Percentiles rank a stretch among this genome's conserved stretches.
These are phyloP conservation scores for Timema cristinae DNA, from an alignment of 2,888 invertebrate genomes.

Conservation along the genomic window DNA sequence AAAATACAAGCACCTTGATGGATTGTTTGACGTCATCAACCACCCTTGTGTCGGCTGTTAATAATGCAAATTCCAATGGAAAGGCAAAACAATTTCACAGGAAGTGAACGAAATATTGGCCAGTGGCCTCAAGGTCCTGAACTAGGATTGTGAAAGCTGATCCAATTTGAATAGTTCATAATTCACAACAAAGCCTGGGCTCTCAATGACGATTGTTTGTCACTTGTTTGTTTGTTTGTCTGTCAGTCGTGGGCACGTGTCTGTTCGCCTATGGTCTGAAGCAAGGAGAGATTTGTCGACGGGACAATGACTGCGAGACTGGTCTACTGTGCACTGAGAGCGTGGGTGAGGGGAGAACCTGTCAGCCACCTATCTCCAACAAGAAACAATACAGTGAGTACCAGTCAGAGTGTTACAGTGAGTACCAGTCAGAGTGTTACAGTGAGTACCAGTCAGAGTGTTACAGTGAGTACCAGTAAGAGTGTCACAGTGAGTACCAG, in stretches of 20 bases:
- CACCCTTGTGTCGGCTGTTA: too few relatives aligned
- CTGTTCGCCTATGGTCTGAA: conserved; percentile 68
- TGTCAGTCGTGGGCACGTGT: conserved; percentile 59
- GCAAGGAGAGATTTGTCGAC: conserved; percentile 75
- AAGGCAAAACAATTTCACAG: too few relatives aligned
- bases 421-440: conserved; percentile 45
- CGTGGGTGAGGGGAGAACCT: conserved; percentile 57
- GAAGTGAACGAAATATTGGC: too few relatives aligned
- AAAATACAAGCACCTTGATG: too few relatives aligned
- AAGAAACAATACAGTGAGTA: conserved; percentile 70
- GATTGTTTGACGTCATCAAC: too few relatives aligned
- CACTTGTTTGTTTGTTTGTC: conserved; percentile 10
- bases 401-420: not conserved
- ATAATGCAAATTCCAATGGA: too few relatives aligned
- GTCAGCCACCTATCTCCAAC: conserved; percentile 70
- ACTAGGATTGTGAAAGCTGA: too few relatives aligned
- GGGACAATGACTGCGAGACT: conserved; percentile 80
- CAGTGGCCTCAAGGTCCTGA: too few relatives aligned
- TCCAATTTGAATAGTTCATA: too few relatives aligned
- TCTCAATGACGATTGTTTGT: too few relatives aligned
- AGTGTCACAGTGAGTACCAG: conserved; percentile 53
- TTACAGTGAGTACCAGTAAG: too few relatives aligned
- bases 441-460: conserved; percentile 42
- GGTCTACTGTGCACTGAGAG: conserved; percentile 75
- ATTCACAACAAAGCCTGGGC: too few relatives aligned